These are phyloP conservation scores for Myopa testacea DNA, from an alignment of 2,888 invertebrate genomes.

Conservation along the genomic window DNA sequence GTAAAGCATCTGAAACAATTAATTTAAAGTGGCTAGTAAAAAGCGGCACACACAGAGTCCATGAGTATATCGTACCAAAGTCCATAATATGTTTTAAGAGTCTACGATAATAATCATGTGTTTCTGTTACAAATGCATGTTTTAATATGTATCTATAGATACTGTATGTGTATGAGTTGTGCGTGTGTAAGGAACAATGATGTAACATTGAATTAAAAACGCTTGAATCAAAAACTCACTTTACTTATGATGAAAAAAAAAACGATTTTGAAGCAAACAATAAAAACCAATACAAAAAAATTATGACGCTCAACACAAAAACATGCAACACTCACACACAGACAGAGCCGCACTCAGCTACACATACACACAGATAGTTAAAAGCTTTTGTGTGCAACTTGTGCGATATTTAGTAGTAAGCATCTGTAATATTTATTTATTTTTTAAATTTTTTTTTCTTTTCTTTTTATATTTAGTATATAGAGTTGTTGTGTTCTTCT, in stretches of 20 bases:
- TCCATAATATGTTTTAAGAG: too few relatives aligned
- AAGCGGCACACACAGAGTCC: not conserved
- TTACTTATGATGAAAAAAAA: not conserved
- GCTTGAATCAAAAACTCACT: not conserved
- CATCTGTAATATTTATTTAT: too few relatives aligned
- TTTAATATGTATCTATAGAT: not conserved
- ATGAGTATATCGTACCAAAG: too few relatives aligned
- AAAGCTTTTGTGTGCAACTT: too few relatives aligned
- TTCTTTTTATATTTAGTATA: too few relatives aligned
- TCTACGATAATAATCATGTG: not conserved
- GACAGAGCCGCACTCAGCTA: not conserved
- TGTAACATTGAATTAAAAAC: constrained; percentile 1
- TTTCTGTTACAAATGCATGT: not conserved
- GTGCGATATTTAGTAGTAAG: too few relatives aligned
- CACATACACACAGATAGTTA: not conserved
- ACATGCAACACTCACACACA: not conserved
- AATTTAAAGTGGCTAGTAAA: not conserved
- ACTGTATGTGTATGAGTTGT: not conserved
- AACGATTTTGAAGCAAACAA: constrained; percentile 1
- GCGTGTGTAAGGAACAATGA: not conserved
- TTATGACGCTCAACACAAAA: not conserved
- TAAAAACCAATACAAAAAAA: not conserved
- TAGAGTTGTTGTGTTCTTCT: too few relatives aligned
- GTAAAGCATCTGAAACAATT: not conserved
- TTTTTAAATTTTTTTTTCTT: too few relatives aligned